phyloP scores from a whole-genome alignment of 1,140 invertebrate species.

The Mamestra configurata region DNA sequence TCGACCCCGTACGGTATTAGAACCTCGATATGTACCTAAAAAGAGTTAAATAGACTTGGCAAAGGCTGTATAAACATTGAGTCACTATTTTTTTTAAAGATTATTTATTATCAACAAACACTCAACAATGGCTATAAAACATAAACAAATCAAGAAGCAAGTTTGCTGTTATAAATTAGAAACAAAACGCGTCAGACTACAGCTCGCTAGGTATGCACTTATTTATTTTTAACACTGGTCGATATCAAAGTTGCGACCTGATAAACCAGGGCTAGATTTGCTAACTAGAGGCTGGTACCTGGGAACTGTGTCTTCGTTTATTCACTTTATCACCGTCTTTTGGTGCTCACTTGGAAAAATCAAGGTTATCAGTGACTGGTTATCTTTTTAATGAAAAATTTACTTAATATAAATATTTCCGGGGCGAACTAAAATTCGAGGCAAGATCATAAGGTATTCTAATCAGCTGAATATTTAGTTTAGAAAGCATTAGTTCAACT shows the following conservation, averaged over 20 bases:
- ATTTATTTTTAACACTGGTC: neutral
- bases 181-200: neutral
- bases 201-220: neutral
- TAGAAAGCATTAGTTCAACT: too few relatives aligned
- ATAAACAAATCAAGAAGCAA: neutral
- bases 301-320: neutral
- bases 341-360: neutral
- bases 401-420: too few relatives aligned
- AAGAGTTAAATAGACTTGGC: too few relatives aligned
- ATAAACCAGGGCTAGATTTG: neutral
- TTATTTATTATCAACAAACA: neutral
- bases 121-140: neutral
- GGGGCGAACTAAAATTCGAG: too few relatives aligned
- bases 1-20: too few relatives aligned
- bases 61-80: neutral
- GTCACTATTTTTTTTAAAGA: neutral
- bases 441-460: too few relatives aligned
- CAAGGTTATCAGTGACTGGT: too few relatives aligned
- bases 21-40: too few relatives aligned
- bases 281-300: too few relatives aligned
- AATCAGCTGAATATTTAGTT: too few relatives aligned
- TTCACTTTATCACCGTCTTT: neutral
- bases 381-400: too few relatives aligned
- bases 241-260: neutral
- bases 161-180: neutral